Base-by-base conservation (phyloP, 2,888 invertebrate species). In the Cetonia aurata region DNA sequence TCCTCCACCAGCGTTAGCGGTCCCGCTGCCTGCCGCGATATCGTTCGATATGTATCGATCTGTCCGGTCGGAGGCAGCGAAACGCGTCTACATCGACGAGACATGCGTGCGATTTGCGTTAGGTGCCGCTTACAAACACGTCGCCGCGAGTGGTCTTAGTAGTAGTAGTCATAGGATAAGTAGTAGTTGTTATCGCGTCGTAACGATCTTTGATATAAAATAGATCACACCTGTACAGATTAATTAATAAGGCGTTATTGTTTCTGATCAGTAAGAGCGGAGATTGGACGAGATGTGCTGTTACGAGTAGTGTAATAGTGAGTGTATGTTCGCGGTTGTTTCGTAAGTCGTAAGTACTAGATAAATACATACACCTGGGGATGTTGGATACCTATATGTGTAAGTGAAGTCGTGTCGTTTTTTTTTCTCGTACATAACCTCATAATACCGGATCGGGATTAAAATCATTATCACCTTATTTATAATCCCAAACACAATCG, bases 61-160 rank as follows among this genome's bases (percentile, higher is more conserved):
- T 15, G 9, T 9, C 52, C 25, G 9, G 52, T 52, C 12, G 19
- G 25, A 17, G 25, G 25, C 19, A 6, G 52, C 25, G 52, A 52
- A 52, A 52, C 46, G 13, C 48, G 41, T 42, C 42, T 15, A 42
- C 17, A 25, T 25, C 25, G 12, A 52, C 15, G 33, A 33, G 60
- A 60, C 60, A 60, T 60, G 60, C 60, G 60, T 60, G 46, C 60
- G 60, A 13, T 48, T 25, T 46, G 46, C 60, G 60, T 60, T 60
- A 60, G 60, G 60, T 60, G 60, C 60, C 60, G 60, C 60, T 48
- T 31, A 48, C n/a, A 60, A 60, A 46, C 60, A 60, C 60, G 60
- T 60, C 60, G 37, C 37, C 37, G 37, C 37, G 37, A 37, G 37
- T 37, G 37, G 9, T 37, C 37, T 6, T 37, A 19, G 17, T 46